Evolutionary conservation across 2,888 invertebrate genomes (phyloP).

Genomic region (Pandemis cinnamomeana): DNA sequence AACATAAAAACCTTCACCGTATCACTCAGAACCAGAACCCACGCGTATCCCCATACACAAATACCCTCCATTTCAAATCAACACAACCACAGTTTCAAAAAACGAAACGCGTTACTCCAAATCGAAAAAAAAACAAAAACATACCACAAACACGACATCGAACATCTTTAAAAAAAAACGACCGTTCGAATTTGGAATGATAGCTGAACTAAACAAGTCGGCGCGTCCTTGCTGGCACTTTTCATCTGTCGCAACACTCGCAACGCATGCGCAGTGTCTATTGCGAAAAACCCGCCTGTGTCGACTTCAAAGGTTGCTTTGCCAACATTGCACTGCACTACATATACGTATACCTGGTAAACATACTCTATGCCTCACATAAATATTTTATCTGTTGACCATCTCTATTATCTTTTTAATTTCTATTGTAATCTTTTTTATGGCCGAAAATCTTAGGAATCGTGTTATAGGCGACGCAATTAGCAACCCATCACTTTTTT

Average conservation of each 20-base stretch:
- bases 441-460: too few relatives aligned
- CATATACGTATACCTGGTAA: not conserved
- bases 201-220: slow-evolving; percentile 41
- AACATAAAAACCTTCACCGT: not conserved
- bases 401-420: too few relatives aligned
- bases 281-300: slow-evolving; percentile 28
- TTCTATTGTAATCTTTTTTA: too few relatives aligned
- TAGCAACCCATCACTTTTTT: too few relatives aligned
- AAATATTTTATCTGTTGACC: too few relatives aligned
- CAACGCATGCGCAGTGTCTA: slow-evolving; percentile 21
- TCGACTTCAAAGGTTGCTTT: slow-evolving; percentile 1
- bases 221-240: slow-evolving; percentile 45
- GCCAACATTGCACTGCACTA: not conserved
- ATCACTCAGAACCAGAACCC: not conserved
- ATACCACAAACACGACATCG: slow-evolving; percentile 15
- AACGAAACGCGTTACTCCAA: not conserved
- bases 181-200: slow-evolving; percentile 39
- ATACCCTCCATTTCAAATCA: not conserved
- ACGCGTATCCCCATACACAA: not conserved
- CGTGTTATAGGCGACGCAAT: too few relatives aligned
- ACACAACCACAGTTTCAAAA: not conserved
- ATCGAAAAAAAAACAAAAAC: slow-evolving; percentile 13
- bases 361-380: too few relatives aligned
- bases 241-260: slow-evolving; percentile 40
- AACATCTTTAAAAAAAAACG: slow-evolving; percentile 25